Evolutionary conservation across 1,140 invertebrate genomes (phyloP), one percentile per base, ranked within the genome.

Genomic region (Maconellicoccus hirsutus): DNA sequence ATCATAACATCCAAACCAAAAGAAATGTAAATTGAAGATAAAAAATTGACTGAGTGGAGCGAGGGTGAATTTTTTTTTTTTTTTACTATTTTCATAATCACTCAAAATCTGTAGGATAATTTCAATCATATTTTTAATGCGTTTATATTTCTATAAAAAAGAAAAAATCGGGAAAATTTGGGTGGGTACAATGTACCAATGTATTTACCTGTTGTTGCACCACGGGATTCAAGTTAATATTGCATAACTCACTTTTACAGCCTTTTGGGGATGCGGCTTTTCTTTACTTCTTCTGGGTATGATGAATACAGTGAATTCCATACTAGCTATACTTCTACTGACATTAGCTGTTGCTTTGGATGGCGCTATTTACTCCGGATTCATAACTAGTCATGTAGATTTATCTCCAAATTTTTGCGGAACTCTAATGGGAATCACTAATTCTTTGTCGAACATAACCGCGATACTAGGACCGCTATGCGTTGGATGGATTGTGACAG

Each of bases 391-490:
- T 69, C 86, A 88, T 26, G 84, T 90, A 72, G 89, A 91, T 78
- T 81, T 91, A 74, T 84, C 88, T 0, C 89, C 89, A 0, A 90
- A 90, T 76, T 90, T 87, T 77, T 86, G 87, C 0, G 89, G 90
- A 14, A 85, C 86, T 0, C 78, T 92, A n/a, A 86, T 89, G 82
- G 85, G 85, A 0, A 83, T 89, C 22, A 86, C 86, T 0, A 89
- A 89, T 76, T 82, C 83, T 21, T 74, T 85, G 22, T 86, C 87
- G 0, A 90, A 87, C 59, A 75, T 86, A 8, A 85, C 86, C 38
- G 85, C 86, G 22, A 87, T 90, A 52, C 73, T 89, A 7, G 87
- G 86, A 12, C 89, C 89, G 0, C 75, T 85, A 1, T 33, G 83
- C 1, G 84, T 85, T 12, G 84, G 86, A 0, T 78, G 82, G 21